Percentiles rank a stretch among this genome's conserved stretches.
Conservation (phyloP, 37 sponge, comb jelly and placozoan species). For the Ephydatia muelleri region DNA sequence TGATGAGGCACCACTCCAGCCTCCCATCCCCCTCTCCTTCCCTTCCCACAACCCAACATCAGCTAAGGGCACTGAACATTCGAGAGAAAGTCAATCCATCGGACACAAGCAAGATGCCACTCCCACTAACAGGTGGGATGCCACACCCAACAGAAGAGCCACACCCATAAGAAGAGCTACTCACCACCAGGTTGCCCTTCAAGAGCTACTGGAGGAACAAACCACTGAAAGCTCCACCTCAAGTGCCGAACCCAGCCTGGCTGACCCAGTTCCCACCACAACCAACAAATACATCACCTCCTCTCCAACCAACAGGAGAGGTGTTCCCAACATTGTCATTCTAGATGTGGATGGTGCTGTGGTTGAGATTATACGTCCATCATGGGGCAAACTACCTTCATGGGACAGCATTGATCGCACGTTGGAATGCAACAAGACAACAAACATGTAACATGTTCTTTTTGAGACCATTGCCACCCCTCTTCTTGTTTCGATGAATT, state of each 20-base stretch:
- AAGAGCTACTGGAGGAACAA: constrained; percentile 61
- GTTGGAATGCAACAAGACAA: background rate
- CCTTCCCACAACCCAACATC: background rate
- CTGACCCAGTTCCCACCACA: background rate
- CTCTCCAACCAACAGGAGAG: background rate
- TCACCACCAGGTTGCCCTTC: background rate
- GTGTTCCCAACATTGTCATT: background rate
- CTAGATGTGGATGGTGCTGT: background rate
- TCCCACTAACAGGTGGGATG: background rate
- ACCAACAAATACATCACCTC: background rate
- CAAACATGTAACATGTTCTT: background rate
- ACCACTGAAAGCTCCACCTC: constrained; percentile 12
- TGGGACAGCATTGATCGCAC: background rate
- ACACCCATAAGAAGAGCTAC: too few relatives aligned
- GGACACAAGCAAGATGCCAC: background rate
- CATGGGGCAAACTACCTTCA: background rate
- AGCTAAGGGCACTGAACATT: background rate
- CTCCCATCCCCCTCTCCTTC: background rate
- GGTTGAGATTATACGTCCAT: background rate
- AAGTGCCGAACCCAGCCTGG: background rate
- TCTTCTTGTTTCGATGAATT: too few relatives aligned
- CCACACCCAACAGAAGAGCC: too few relatives aligned
- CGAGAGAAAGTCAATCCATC: background rate
- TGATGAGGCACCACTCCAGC: background rate
- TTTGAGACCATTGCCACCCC: too few relatives aligned